A percentile compares a stretch with the other conserved stretches of the same genome.
Conservation (phyloP, 2,888 invertebrate genomes). For the Lagria hirta region DNA sequence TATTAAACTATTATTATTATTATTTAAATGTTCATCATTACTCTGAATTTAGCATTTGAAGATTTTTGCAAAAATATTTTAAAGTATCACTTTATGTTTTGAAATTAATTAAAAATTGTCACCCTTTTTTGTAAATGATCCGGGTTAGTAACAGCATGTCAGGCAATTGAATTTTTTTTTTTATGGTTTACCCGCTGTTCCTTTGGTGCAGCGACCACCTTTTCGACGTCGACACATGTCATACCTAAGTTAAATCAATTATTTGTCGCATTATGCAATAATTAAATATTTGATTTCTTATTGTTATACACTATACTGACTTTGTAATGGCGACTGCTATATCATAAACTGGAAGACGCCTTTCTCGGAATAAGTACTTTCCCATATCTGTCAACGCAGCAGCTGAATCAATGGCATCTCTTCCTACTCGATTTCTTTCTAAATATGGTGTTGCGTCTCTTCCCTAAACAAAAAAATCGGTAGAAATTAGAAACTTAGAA, state of each 20-base stretch:
- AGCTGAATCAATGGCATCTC: slow-evolving; percentile 93
- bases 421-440: slow-evolving; percentile 88
- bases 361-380: slow-evolving; percentile 93
- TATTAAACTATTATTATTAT: no score
- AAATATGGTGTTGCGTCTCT: slow-evolving; percentile 93
- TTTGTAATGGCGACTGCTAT: slow-evolving; percentile 95
- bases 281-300: no score
- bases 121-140: slow-evolving; percentile 5
- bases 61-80: no score
- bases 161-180: slow-evolving; percentile 8
- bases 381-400: slow-evolving; percentile 95
- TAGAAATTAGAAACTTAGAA: slow-evolving; percentile 60
- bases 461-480: slow-evolving; percentile 81
- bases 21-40: no score
- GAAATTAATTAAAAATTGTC: neutral
- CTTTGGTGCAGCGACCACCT: slow-evolving; percentile 96
- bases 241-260: slow-evolving; percentile 66
- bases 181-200: slow-evolving; percentile 85
- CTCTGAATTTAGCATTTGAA: no score
- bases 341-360: slow-evolving; percentile 91
- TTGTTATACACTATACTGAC: slow-evolving; percentile 66
- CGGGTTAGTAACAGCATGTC: slow-evolving; percentile 26
- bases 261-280: neutral
- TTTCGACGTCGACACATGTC: slow-evolving; percentile 97
- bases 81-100: no score